Conservation (phyloP, 2,888 invertebrate genomes). For the Amaurobius ferox region DNA sequence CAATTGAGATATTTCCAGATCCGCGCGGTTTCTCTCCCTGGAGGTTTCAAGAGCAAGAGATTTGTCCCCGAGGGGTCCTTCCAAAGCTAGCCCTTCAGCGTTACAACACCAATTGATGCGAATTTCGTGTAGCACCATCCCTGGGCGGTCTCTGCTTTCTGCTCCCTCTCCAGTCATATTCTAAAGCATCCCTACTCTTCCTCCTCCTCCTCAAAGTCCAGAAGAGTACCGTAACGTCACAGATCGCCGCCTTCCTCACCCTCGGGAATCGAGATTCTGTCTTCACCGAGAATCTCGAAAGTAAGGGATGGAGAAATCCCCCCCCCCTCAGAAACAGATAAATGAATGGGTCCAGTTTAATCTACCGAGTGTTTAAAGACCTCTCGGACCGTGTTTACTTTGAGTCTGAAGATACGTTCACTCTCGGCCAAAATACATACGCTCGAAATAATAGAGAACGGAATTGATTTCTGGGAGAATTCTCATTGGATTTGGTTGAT, state of each 20-base stretch:
- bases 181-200: not conserved
- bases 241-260: not conserved
- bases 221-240: not conserved
- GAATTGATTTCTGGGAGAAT: no score
- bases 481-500: no score
- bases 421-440: no score
- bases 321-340: not conserved
- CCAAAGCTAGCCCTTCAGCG: conserved; percentile 24
- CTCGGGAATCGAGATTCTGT: not conserved
- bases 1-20: not conserved
- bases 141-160: conserved; percentile 15
- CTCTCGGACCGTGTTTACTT: no score
- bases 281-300: not conserved
- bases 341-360: conserved; percentile 4
- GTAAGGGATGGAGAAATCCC: not conserved
- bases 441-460: no score
- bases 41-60: conserved; percentile 11
- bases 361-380: not conserved
- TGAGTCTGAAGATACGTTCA: no score
- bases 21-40: not conserved
- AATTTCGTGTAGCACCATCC: conserved; percentile 52
- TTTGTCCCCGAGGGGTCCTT: conserved; percentile 34
- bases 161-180: not conserved
- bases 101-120: conserved; percentile 67
- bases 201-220: not conserved